A percentile compares a stretch with the other conserved stretches of the same genome.
Evolutionary conservation across 2,113 vertebrate species (phyloP).

Genomic region (Perca flavescens): DNA sequence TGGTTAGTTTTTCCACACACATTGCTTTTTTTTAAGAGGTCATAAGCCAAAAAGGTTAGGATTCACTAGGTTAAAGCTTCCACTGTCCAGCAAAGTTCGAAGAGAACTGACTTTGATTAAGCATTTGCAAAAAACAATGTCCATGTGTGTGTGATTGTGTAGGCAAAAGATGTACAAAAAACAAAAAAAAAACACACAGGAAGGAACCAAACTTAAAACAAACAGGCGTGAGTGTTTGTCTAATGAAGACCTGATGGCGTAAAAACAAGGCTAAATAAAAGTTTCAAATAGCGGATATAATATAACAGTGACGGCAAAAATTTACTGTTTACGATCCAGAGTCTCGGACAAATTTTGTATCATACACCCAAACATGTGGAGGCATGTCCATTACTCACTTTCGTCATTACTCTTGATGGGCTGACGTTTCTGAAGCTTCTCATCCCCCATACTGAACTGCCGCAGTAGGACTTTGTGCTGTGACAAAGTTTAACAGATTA

Average conservation of each 20-base stretch:
- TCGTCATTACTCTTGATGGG: constrained; percentile 93
- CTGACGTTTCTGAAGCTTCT: constrained; percentile 93
- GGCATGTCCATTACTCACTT: constrained; percentile 83
- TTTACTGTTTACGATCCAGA: background rate
- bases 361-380: background rate
- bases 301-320: background rate
- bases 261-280: background rate
- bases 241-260: background rate
- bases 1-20: background rate
- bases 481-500: constrained; percentile 1
- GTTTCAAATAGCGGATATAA: background rate
- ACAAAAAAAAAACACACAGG: no score
- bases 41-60: no score
- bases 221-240: background rate
- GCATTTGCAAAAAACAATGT: background rate
- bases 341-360: background rate
- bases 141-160: background rate
- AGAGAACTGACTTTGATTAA: background rate
- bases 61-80: background rate
- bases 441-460: constrained; percentile 93
- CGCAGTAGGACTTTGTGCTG: constrained; percentile 96
- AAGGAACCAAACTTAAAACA: background rate
- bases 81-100: no score
- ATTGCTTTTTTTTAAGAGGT: background rate
- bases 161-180: background rate